These are phyloP conservation scores for Oncorhynchus masou DNA, from an alignment of 2,113 vertebrate genomes.

Conservation along the genomic window DNA sequence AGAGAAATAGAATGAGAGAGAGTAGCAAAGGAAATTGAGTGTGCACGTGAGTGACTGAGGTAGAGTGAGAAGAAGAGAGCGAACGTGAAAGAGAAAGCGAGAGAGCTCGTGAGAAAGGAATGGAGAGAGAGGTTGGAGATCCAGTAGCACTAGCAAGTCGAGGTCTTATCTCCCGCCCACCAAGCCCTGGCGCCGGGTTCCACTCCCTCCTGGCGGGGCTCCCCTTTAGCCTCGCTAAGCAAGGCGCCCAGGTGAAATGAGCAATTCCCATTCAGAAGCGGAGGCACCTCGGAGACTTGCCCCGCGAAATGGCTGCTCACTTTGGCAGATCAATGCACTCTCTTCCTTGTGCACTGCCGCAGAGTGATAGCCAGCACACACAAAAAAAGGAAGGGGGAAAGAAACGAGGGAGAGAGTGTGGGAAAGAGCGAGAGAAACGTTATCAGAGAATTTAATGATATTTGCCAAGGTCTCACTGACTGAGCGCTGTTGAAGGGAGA, in stretches of 20 bases:
- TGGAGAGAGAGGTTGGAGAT: slow-evolving; percentile 4
- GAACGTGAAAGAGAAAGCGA: neutral
- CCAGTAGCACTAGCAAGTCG: slow-evolving; percentile 31
- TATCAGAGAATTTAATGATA: slow-evolving; percentile 68
- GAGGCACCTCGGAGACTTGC: slow-evolving; percentile 31
- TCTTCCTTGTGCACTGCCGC: slow-evolving; percentile 49
- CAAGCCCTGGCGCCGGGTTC: slow-evolving; percentile 53
- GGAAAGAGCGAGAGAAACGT: slow-evolving; percentile 27
- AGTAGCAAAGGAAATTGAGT: neutral
- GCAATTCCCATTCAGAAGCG: slow-evolving; percentile 68
- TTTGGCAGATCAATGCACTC: slow-evolving; percentile 68
- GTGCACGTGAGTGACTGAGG: neutral
- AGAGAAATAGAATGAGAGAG: neutral
- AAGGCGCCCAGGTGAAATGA: slow-evolving; percentile 66
- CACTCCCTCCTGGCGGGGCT: slow-evolving; percentile 30
- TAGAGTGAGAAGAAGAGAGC: neutral
- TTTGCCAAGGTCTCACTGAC: slow-evolving; percentile 58
- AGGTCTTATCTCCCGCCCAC: slow-evolving; percentile 60
- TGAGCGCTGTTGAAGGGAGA: slow-evolving; percentile 57
- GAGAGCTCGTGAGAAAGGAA: neutral
- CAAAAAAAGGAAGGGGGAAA: neutral
- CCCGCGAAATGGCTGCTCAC: slow-evolving; percentile 65
- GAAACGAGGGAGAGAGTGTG: neutral
- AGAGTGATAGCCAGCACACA: slow-evolving; percentile 57
- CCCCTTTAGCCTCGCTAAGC: slow-evolving; percentile 41